phyloP scores from a whole-genome alignment of 2,797 vertebrate species.

The Acanthiza pusilla region DNA sequence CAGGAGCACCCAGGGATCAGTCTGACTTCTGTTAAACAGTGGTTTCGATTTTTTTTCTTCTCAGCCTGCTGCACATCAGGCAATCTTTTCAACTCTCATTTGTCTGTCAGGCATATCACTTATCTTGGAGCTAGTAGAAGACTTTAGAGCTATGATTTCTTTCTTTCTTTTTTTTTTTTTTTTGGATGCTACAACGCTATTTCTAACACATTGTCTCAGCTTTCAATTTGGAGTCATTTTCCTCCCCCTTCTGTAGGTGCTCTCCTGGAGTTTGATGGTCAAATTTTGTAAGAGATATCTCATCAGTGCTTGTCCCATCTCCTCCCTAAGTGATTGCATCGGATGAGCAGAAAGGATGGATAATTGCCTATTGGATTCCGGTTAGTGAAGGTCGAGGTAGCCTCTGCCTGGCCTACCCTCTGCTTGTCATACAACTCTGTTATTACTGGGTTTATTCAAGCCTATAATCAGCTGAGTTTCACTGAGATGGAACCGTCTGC shows the following conservation, averaged over 20 bases:
- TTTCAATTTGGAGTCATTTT: background rate
- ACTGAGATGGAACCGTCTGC: background rate
- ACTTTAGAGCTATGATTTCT: background rate
- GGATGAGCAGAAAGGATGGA: background rate
- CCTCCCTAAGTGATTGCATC: background rate
- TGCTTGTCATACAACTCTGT: constrained; percentile 17
- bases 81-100: background rate
- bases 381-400: constrained; percentile 32
- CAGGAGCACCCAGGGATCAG: background rate
- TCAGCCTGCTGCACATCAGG: background rate
- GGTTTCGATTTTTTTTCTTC: background rate
- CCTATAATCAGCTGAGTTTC: background rate
- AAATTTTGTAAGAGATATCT: background rate
- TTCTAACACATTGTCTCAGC: background rate
- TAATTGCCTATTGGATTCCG: constrained; percentile 39
- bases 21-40: background rate
- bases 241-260: background rate
- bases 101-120: background rate
- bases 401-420: background rate
- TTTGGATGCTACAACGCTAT: background rate
- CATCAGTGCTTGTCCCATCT: background rate
- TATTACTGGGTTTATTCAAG: constrained; percentile 23
- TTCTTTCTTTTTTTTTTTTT: background rate
- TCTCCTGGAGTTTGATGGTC: background rate
- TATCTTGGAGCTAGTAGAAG: background rate